Percentiles rank a stretch among this genome's conserved stretches.
Conservation (phyloP, 2,888 invertebrate species). For the Arctia plantaginis region DNA sequence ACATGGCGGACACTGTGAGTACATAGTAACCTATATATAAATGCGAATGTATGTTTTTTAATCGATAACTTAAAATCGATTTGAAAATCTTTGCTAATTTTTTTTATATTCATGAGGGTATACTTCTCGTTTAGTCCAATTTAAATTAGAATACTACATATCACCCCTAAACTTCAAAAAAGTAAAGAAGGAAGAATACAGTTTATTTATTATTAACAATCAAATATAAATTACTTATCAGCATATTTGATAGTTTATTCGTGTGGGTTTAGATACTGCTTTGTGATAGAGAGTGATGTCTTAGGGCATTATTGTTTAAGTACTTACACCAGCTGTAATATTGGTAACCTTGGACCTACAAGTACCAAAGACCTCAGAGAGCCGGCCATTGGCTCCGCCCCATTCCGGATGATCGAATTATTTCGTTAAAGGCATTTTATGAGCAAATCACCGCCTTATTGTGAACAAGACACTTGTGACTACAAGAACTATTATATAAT, state of each 20-base stretch:
- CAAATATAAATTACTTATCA: too few species aligned
- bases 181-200: too few species aligned
- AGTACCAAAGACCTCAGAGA: constrained; percentile 17
- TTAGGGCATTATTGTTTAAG: not conserved
- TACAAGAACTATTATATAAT: too few species aligned
- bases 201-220: too few species aligned
- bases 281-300: not conserved
- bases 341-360: not conserved
- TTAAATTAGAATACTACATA: too few species aligned
- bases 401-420: constrained; percentile 37
- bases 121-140: too few species aligned
- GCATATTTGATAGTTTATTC: not conserved
- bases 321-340: not conserved
- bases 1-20: constrained; percentile 12
- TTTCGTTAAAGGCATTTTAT: constrained; percentile 44
- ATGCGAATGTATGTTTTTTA: too few species aligned
- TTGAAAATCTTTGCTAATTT: too few species aligned
- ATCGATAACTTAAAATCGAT: too few species aligned
- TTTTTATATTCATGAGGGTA: too few species aligned
- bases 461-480: not conserved
- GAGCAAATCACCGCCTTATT: constrained; percentile 20
- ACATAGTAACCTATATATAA: too few species aligned
- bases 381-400: constrained; percentile 22
- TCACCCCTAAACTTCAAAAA: too few species aligned
- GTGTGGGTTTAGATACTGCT: not conserved